These are phyloP conservation scores for Accipiter cooperii DNA, from an alignment of 2,113 vertebrate genomes.

Conservation along the genomic window DNA sequence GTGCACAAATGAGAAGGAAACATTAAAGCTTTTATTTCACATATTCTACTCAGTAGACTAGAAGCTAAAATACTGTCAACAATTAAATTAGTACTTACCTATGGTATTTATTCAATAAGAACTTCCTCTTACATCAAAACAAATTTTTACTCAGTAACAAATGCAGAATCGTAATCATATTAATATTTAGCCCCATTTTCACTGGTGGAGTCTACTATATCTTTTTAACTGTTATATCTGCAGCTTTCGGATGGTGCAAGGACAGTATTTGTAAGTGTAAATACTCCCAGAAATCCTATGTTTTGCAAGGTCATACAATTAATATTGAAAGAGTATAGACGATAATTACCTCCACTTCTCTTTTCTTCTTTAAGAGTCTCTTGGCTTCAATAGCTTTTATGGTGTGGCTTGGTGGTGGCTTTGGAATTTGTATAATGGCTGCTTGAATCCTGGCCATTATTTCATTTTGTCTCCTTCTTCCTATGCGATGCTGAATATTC, in stretches of 20 bases:
- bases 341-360: slow-evolving; percentile 78
- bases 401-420: slow-evolving; percentile 63
- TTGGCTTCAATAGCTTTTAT: slow-evolving; percentile 69
- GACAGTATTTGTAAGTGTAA: neutral
- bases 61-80: neutral
- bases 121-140: neutral
- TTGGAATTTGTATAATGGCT: slow-evolving; percentile 74
- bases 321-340: neutral
- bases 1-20: neutral
- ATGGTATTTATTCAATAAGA: neutral
- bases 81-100: neutral
- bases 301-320: neutral
- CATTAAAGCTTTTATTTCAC: neutral
- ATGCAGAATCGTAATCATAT: neutral
- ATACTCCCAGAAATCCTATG: neutral
- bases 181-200: neutral
- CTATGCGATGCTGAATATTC: slow-evolving; percentile 64
- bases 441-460: slow-evolving; percentile 75
- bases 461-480: slow-evolving; percentile 70
- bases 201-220: neutral
- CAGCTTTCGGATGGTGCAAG: neutral
- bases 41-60: neutral
- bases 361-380: slow-evolving; percentile 71
- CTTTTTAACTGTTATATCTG: neutral
- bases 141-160: neutral